Percentiles rank a stretch among this genome's conserved stretches.
Conservation (phyloP, 2,888 invertebrate species). For the Drosophila putrida region DNA sequence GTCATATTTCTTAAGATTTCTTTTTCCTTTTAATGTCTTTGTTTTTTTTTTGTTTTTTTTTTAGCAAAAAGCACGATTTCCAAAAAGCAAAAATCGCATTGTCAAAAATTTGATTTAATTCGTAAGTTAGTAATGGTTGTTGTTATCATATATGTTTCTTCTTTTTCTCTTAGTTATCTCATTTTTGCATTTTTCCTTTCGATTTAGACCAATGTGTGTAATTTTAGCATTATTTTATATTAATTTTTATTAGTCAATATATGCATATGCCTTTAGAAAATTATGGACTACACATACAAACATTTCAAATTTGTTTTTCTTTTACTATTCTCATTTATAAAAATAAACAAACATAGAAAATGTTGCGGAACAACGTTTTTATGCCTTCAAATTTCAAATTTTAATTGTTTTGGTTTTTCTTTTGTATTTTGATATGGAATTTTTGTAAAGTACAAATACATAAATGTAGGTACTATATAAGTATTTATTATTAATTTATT, state of each 20-base stretch:
- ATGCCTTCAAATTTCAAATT: conserved; percentile 33
- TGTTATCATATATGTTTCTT: conserved; percentile 36
- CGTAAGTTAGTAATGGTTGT: conserved; percentile 72
- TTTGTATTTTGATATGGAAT: conserved; percentile 65
- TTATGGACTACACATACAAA: conserved; percentile 79
- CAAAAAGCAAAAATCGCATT: conserved; percentile 80
- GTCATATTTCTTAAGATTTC: conserved; percentile 41
- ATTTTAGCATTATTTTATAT: conserved; percentile 34
- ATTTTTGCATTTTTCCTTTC: conserved; percentile 33
- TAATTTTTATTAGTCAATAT: conserved; percentile 28
- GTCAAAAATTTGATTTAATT: conserved; percentile 75
- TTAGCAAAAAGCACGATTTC: conserved; percentile 80
- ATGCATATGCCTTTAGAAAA: conserved; percentile 70
- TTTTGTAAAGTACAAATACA: conserved; percentile 63
- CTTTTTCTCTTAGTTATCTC: conserved; percentile 16
- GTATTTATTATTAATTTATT: conserved; percentile 33
- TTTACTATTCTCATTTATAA: conserved; percentile 52
- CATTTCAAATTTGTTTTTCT: conserved; percentile 44
- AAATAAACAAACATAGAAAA: conserved; percentile 77
- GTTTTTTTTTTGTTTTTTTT: conserved; percentile 24
- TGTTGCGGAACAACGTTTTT: conserved; percentile 57
- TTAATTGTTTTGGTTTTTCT: conserved; percentile 2
- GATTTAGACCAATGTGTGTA: conserved; percentile 54
- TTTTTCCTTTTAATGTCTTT: conserved; percentile 24
- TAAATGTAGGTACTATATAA: conserved; percentile 56